Base-by-base conservation (phyloP, 2,113 vertebrate species). In the Dromaius novaehollandiae region DNA sequence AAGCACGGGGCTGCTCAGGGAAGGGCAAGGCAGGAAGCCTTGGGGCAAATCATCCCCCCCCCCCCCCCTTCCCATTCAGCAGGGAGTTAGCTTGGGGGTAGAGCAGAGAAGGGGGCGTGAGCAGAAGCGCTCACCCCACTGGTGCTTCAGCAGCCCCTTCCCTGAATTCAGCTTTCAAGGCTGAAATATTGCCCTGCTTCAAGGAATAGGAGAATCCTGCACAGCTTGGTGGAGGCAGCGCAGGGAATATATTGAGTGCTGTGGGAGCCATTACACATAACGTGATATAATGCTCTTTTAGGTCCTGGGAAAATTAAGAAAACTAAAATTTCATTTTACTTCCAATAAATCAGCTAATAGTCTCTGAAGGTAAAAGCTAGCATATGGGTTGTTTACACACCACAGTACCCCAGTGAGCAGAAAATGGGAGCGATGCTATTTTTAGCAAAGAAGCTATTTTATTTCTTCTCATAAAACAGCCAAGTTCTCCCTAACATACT, bases 361-460 rank as follows among this genome's bases (percentile, higher is more conserved):
- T 74, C 66, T 92, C 82, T 46, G 70, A 56, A 79, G 70, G 68
- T 22, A 93, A 66, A 89, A 89, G 20, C 36, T 88, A 88, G 46
- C 34, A 16, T 44, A 53, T 28, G 42, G 34, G 26, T 61, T 61
- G 73, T 51, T 92, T 78, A 89, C 51, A 75, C 21, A 50, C 56
- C 68, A 12, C 24, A 56, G 26, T 91, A 75, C 4, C 53, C 64
- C 34, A 71, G 26, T 40, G 21, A 93, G 55, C 42, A 88, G 24
- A 64, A 38, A 88, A 51, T 4, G 4, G 65, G 55, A 76, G 40
- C 50, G 44, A 40, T 63, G 65, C 21, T 85, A 60, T 89, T 83
- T 85, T 93, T 73, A 48, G 71, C 25, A 86, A 66, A 81, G 48
- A 79, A 55, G 60, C 30, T 79, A 30, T 86, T 89, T 95, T 80